Evolutionary conservation across 2,113 vertebrate genomes (phyloP).

Genomic region (Orcinus orca): DNA sequence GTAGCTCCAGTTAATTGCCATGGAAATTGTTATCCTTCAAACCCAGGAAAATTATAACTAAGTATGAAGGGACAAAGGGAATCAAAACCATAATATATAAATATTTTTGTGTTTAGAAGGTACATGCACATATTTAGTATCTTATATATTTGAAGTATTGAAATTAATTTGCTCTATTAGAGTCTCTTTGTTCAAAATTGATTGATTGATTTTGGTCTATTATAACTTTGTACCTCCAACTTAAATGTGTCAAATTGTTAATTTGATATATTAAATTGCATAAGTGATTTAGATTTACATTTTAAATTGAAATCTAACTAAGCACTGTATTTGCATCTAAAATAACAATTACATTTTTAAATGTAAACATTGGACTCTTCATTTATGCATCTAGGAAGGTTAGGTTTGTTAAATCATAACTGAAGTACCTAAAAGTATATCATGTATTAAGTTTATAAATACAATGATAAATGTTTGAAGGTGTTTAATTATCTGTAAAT

Average conservation of each 20-base stretch:
- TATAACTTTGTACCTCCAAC: background rate
- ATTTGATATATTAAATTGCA: background rate
- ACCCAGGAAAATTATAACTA: background rate
- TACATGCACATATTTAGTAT: background rate
- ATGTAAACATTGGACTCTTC: background rate
- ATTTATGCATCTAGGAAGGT: background rate
- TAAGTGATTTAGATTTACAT: conserved; percentile 2
- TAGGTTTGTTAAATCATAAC: conserved; percentile 30
- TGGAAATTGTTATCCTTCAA: background rate
- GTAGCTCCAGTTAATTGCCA: background rate
- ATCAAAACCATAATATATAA: background rate
- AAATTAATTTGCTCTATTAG: background rate
- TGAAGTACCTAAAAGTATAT: conserved; percentile 6
- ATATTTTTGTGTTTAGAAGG: background rate
- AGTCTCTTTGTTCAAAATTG: background rate
- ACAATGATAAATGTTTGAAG: conserved; percentile 12
- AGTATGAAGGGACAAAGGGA: background rate
- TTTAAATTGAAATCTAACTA: conserved; percentile 49
- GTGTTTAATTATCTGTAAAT: conserved; percentile 7
- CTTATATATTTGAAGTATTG: background rate
- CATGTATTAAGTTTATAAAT: background rate
- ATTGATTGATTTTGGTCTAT: background rate
- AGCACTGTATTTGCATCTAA: background rate
- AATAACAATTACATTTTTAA: background rate
- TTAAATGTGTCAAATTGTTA: background rate